phyloP scores from a whole-genome alignment of 2,888 invertebrate genomes.

The Lithophane socia region DNA sequence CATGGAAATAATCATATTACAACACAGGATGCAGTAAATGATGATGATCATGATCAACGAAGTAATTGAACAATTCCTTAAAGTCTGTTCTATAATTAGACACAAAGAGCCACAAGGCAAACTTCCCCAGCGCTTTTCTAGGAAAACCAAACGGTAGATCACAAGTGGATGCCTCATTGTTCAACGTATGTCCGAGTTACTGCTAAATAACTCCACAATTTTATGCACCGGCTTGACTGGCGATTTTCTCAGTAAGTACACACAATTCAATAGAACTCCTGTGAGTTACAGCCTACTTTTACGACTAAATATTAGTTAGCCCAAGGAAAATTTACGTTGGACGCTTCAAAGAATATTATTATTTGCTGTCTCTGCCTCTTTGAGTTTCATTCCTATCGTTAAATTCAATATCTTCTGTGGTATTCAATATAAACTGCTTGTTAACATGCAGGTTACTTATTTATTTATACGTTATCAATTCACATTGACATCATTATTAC shows the following conservation, averaged over 20 bases:
- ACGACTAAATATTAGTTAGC: constrained; percentile 39
- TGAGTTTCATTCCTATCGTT: constrained; percentile 10
- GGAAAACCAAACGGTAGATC: constrained; percentile 41
- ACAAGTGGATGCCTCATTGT: constrained; percentile 37
- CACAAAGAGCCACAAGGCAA: neutral
- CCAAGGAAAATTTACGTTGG: constrained; percentile 26
- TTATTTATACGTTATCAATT: neutral
- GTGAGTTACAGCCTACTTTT: constrained; percentile 43
- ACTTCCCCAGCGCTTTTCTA: constrained; percentile 23
- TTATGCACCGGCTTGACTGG: constrained; percentile 34
- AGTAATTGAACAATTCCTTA: neutral
- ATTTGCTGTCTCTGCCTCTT: constrained; percentile 13
- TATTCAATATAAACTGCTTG: neutral
- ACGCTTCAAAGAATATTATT: constrained; percentile 26
- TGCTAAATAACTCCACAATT: constrained; percentile 40
- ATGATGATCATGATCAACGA: neutral
- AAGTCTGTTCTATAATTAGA: constrained; percentile 11
- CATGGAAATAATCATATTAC: neutral
- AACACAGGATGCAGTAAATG: neutral
- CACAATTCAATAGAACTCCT: constrained; percentile 41
- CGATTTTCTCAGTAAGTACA: constrained; percentile 49
- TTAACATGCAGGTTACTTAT: neutral
- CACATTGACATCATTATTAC: neutral
- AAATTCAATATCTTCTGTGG: neutral
- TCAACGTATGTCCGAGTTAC: constrained; percentile 28